These are phyloP conservation scores for Trinectes maculatus DNA, from an alignment of 2,113 vertebrate genomes.

Conservation along the genomic window DNA sequence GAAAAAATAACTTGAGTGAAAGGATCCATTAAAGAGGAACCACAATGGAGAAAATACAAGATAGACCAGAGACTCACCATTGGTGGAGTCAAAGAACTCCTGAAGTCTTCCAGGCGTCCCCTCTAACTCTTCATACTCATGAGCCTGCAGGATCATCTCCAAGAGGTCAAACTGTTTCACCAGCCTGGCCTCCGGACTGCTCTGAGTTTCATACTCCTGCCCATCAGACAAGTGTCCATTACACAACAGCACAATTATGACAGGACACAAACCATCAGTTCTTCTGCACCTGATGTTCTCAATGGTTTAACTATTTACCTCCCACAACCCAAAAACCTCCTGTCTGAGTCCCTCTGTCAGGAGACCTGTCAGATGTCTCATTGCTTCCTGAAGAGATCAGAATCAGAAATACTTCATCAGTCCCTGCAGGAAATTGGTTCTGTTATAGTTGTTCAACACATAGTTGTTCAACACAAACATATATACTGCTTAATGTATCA, in stretches of 20 bases:
- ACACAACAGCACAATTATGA: no score
- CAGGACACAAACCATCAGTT: neutral
- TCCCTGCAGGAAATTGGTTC: no score
- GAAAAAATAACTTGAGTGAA: neutral
- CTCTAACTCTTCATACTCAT: conserved; percentile 94
- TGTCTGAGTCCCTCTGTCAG: conserved; percentile 85
- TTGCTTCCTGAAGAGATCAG: conserved; percentile 85
- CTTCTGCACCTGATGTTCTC: no score
- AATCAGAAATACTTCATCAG: neutral
- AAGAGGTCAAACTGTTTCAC: conserved; percentile 96
- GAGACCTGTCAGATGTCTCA: conserved; percentile 87
- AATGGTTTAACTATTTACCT: conserved; percentile 72
- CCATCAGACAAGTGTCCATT: neutral
- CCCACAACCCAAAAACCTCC: conserved; percentile 93
- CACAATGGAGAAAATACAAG: neutral
- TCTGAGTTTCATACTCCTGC: conserved; percentile 92
- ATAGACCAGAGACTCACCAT: conserved; percentile 73
- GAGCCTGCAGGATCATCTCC: conserved; percentile 97
- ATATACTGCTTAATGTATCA: no score
- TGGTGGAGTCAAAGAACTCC: conserved; percentile 94
- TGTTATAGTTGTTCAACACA: no score
- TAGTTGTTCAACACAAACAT: no score
- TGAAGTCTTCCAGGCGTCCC: conserved; percentile 89
- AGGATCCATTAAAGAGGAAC: neutral
- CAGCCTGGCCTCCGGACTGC: conserved; percentile 87